Evolutionary conservation across 2,113 vertebrate species (phyloP).

Genomic region (Limnothrissa miodon): DNA sequence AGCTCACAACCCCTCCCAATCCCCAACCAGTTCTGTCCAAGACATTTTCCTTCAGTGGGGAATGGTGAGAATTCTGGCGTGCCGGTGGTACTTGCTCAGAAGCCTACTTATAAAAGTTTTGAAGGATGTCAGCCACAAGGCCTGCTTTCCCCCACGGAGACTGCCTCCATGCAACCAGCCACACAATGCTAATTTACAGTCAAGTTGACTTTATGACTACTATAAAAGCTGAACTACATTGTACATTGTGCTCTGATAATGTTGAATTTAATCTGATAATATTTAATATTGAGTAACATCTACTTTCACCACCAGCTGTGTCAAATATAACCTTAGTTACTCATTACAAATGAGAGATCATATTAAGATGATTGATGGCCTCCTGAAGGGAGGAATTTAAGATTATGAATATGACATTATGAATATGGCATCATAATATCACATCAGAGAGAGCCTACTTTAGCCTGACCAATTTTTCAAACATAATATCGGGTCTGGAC

Average conservation of each 20-base stretch:
- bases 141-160: neutral
- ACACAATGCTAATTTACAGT: neutral
- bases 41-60: neutral
- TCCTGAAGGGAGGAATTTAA: neutral
- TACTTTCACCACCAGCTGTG: too few relatives aligned
- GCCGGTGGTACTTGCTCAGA: neutral
- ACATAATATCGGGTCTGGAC: neutral
- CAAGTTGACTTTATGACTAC: neutral
- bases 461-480: neutral
- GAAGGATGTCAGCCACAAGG: neutral
- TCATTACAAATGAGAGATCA: neutral
- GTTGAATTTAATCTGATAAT: neutral
- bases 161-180: neutral
- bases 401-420: neutral
- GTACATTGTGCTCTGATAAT: neutral
- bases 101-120: neutral
- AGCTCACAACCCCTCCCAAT: neutral
- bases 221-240: neutral
- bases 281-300: neutral
- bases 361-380: neutral
- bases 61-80: neutral
- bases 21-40: neutral
- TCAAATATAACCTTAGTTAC: neutral
- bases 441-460: neutral
- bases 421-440: neutral